Evolutionary conservation across 2,113 vertebrate genomes (phyloP).

Genomic region (Halcyon malimbica): DNA sequence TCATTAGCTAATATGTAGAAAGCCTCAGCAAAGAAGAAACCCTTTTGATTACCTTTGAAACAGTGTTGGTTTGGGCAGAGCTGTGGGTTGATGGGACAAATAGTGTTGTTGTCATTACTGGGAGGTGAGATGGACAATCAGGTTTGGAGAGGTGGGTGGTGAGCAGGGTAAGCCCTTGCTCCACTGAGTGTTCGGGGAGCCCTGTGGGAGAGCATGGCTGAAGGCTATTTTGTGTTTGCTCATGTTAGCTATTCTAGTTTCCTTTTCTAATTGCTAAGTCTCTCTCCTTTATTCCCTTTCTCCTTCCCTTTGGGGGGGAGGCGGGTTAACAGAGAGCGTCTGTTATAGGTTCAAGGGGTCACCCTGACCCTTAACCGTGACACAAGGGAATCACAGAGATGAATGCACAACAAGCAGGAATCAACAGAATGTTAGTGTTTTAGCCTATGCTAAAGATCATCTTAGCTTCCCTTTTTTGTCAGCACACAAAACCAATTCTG

Average conservation of each 20-base stretch:
- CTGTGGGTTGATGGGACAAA: rapidly evolving
- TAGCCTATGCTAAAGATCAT: not conserved
- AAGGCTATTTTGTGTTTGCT: not conserved
- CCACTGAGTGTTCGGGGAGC: rapidly evolving
- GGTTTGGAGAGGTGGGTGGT: not conserved
- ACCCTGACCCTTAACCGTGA: too few relatives aligned
- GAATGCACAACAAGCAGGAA: not conserved
- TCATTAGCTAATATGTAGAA: not conserved
- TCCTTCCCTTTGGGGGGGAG: too few relatives aligned
- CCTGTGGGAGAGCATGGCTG: rapidly evolving
- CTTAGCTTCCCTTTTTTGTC: not conserved
- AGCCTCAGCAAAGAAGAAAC: not conserved
- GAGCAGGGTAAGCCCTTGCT: not conserved
- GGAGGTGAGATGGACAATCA: rapidly evolving
- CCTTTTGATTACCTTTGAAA: not conserved
- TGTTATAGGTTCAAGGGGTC: too few relatives aligned
- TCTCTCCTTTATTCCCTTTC: too few relatives aligned
- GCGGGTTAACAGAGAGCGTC: too few relatives aligned
- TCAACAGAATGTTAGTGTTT: not conserved
- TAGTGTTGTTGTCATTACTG: not conserved
- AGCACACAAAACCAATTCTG: not conserved
- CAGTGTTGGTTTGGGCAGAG: rapidly evolving
- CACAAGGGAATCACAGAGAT: not conserved
- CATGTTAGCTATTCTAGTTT: too few relatives aligned
- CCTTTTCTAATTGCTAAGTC: too few relatives aligned